These are phyloP conservation scores for Vimba vimba DNA, from an alignment of 2,113 vertebrate genomes.

Conservation along the genomic window DNA sequence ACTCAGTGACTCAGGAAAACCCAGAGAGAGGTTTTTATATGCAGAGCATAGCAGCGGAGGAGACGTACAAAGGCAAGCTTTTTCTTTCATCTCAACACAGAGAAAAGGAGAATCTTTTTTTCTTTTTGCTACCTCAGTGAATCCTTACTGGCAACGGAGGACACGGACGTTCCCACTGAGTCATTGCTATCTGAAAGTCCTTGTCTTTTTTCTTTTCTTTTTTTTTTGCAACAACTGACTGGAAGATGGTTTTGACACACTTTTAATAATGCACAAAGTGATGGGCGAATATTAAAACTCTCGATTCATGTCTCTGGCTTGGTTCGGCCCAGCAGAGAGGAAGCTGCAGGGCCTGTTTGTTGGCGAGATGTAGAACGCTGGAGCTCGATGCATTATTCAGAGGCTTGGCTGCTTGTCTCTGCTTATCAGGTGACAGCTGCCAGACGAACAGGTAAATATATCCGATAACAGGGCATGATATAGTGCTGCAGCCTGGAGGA, in stretches of 20 bases:
- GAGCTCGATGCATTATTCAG: slow-evolving; percentile 58
- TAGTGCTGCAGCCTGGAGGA: background rate
- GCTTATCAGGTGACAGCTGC: slow-evolving; percentile 43
- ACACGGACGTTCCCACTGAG: slow-evolving; percentile 2
- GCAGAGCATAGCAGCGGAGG: background rate
- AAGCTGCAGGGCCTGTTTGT: slow-evolving; percentile 10
- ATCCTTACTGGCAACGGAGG: slow-evolving; percentile 3
- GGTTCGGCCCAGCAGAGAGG: background rate
- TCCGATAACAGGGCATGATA: slow-evolving; percentile 39
- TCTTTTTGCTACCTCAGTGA: slow-evolving; percentile 27
- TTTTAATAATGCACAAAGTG: slow-evolving; percentile 7
- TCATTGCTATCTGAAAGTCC: background rate
- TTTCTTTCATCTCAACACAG: background rate
- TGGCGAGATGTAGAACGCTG: slow-evolving; percentile 28
- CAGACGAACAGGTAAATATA: slow-evolving; percentile 42
- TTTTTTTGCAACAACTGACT: background rate
- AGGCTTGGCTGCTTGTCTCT: slow-evolving; percentile 5
- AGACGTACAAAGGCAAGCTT: background rate
- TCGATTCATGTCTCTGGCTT: background rate
- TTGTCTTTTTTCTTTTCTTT: background rate
- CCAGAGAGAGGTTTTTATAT: background rate
- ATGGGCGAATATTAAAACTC: background rate
- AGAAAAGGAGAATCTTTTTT: background rate
- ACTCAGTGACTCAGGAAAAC: background rate
- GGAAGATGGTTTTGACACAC: background rate